These are phyloP conservation scores for Chaitophorus viminalis DNA, from an alignment of 2,888 invertebrate genomes.

Conservation along the genomic window DNA sequence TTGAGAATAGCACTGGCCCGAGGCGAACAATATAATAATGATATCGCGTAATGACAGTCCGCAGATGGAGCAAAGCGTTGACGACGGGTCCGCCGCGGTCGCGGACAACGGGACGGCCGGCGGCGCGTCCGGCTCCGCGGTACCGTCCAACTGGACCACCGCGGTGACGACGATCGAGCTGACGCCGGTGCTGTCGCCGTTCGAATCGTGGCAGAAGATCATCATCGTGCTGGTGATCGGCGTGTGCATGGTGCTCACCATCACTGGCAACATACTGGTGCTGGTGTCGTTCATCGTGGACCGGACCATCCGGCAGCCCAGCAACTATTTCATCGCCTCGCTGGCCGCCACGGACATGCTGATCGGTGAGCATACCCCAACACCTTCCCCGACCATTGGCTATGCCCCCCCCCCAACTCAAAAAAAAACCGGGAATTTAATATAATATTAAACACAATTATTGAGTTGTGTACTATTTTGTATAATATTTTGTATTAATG, in stretches of 20 bases:
- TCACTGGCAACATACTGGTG: slow-evolving; percentile 95
- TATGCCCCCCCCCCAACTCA: no score
- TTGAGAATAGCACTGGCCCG: no score
- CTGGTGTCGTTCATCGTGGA: slow-evolving; percentile 94
- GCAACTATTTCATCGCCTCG: slow-evolving; percentile 99
- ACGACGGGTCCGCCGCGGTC: slow-evolving; percentile 27
- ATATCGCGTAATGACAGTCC: no score
- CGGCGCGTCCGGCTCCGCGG: not conserved
- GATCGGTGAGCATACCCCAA: slow-evolving; percentile 76
- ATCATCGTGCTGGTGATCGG: slow-evolving; percentile 88
- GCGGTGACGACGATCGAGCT: slow-evolving; percentile 64
- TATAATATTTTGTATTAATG: no score
- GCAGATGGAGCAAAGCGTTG: slow-evolving; percentile 48
- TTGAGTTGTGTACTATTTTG: no score
- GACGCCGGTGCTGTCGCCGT: slow-evolving; percentile 79
- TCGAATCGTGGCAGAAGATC: slow-evolving; percentile 89
- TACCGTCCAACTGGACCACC: slow-evolving; percentile 31
- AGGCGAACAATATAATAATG: no score
- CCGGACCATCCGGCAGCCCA: slow-evolving; percentile 92
- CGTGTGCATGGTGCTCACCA: slow-evolving; percentile 89
- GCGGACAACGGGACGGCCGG: slow-evolving; percentile 18
- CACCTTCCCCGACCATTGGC: no score
- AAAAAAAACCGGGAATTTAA: no score
- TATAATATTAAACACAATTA: no score
- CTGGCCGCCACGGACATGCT: slow-evolving; percentile 96